A percentile compares a stretch with the other conserved stretches of the same genome.
Conservation (phyloP, 2,797 vertebrate genomes). For the Dendrocincla tyrannina region DNA sequence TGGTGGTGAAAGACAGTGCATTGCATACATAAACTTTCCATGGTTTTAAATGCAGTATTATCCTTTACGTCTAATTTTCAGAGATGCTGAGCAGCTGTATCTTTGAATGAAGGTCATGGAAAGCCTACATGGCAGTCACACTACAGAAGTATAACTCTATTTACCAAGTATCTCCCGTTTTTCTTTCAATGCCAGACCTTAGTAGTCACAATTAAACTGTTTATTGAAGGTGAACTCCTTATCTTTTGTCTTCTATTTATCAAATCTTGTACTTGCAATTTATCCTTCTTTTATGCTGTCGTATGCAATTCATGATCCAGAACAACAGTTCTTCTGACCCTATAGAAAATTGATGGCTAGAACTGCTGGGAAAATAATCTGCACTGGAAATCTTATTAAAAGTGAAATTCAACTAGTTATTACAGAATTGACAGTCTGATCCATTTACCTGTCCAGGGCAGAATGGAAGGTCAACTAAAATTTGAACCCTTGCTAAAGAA, state of each 20-base stretch:
- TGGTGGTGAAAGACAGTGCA: neutral
- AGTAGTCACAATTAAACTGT: neutral
- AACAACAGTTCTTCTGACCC: neutral
- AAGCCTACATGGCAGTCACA: neutral
- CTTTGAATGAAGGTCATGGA: neutral
- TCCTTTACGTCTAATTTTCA: neutral
- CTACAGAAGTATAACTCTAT: neutral
- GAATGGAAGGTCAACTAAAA: slow-evolving; percentile 49
- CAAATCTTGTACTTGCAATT: neutral
- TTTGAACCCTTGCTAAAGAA: slow-evolving; percentile 24
- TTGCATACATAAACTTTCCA: neutral
- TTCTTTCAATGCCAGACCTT: neutral
- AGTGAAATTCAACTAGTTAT: slow-evolving; percentile 30
- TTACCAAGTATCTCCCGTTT: neutral
- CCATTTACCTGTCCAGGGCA: slow-evolving; percentile 19
- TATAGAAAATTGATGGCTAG: neutral
- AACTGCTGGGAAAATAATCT: slow-evolving; percentile 23
- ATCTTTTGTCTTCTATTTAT: neutral
- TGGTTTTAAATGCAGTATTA: neutral
- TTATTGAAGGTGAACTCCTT: neutral
- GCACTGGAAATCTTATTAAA: slow-evolving; percentile 31
- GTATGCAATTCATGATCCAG: neutral
- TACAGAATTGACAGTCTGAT: slow-evolving; percentile 1
- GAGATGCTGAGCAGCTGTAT: neutral
- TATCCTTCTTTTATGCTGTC: slow-evolving; percentile 2